phyloP scores from a whole-genome alignment of 1,140 invertebrate species.

The Streblospio benedicti region DNA sequence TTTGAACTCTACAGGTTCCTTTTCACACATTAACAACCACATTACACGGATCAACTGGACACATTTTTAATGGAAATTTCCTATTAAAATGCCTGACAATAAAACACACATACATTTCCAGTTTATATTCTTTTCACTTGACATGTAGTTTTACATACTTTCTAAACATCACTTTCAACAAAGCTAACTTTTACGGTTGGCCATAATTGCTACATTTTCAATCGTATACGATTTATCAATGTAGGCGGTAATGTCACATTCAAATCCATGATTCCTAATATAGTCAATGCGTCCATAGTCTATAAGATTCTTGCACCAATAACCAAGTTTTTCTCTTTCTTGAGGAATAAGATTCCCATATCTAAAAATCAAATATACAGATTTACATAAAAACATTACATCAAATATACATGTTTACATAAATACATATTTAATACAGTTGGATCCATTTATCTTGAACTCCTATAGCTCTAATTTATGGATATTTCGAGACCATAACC shows the following conservation, averaged over 20 bases:
- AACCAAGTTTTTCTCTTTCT: slow-evolving; percentile 58
- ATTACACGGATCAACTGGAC: too few relatives aligned
- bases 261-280: slow-evolving; percentile 54
- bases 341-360: slow-evolving; percentile 43
- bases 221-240: slow-evolving; percentile 57
- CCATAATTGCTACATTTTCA: slow-evolving; percentile 71
- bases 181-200: slow-evolving; percentile 28
- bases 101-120: too few relatives aligned
- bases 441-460: not conserved
- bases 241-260: slow-evolving; percentile 57
- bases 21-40: too few relatives aligned
- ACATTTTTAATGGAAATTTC: too few relatives aligned
- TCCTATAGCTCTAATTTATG: not conserved
- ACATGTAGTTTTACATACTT: too few relatives aligned
- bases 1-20: too few relatives aligned
- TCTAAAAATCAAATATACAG: slow-evolving; percentile 19
- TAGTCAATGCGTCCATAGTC: slow-evolving; percentile 65
- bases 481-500: not conserved
- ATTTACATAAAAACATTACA: slow-evolving; percentile 4
- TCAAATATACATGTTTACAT: not conserved
- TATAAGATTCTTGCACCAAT: slow-evolving; percentile 63
- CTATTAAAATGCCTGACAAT: too few relatives aligned
- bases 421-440: not conserved
- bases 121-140: too few relatives aligned
- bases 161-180: too few relatives aligned